Conservation (phyloP, 2,113 vertebrate species). For the Alethe diademata region DNA sequence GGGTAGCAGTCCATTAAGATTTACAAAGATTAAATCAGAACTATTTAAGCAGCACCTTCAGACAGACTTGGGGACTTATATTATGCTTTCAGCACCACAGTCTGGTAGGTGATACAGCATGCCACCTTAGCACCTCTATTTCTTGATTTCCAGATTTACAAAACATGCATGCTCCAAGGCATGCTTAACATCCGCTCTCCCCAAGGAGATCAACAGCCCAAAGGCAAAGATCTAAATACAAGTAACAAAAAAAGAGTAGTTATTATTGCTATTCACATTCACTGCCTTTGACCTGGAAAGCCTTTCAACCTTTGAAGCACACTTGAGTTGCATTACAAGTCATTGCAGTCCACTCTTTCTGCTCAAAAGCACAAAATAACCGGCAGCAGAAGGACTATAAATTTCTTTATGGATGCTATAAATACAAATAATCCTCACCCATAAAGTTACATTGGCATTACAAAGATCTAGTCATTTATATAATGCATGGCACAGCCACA, state of each 20-base stretch:
- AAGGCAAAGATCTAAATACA: constrained; percentile 5
- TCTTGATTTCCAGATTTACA: neutral
- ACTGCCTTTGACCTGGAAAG: constrained; percentile 24
- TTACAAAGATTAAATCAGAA: neutral
- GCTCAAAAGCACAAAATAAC: constrained; percentile 54
- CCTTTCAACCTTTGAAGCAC: constrained; percentile 18
- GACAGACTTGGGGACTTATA: neutral
- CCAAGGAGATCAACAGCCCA: neutral
- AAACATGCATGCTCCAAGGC: neutral
- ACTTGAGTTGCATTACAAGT: constrained; percentile 18
- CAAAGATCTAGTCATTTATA: constrained; percentile 38
- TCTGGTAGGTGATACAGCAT: neutral
- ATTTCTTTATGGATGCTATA: constrained; percentile 51
- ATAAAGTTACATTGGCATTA: constrained; percentile 55
- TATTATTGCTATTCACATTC: constrained; percentile 18
- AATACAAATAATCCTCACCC: constrained; percentile 37
- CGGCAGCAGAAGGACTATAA: constrained; percentile 45
- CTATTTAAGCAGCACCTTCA: neutral
- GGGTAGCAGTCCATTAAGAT: neutral
- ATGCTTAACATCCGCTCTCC: neutral
- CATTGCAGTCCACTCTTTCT: neutral
- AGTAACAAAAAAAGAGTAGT: neutral
- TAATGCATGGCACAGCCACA: neutral
- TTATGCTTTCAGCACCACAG: neutral
- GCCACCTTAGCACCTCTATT: neutral